A percentile compares a stretch with the other conserved stretches of the same genome.
phyloP scores from a whole-genome alignment of 2,888 invertebrate genomes.

The Philaethria dido region DNA sequence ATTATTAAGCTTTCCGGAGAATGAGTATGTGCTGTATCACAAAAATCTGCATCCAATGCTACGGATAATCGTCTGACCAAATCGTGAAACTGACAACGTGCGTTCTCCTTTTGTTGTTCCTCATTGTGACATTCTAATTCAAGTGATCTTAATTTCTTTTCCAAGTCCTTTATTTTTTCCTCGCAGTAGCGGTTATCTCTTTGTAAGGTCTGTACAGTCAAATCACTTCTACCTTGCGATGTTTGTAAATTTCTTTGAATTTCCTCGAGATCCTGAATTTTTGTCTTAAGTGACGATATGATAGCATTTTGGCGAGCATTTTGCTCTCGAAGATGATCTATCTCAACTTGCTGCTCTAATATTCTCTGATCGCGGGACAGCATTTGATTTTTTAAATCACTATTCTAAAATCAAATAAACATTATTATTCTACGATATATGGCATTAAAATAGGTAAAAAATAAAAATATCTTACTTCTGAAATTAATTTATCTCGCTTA shows the following conservation, averaged over 20 bases:
- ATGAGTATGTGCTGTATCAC: slow-evolving; percentile 85
- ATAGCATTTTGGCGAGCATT: slow-evolving; percentile 92
- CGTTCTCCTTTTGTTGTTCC: slow-evolving; percentile 89
- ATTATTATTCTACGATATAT: not conserved
- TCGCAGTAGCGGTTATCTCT: slow-evolving; percentile 89
- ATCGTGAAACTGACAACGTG: slow-evolving; percentile 87
- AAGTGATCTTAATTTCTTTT: slow-evolving; percentile 88
- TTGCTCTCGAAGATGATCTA: slow-evolving; percentile 91
- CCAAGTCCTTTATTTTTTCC: slow-evolving; percentile 90
- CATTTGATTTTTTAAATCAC: slow-evolving; percentile 88
- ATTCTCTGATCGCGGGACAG: slow-evolving; percentile 88
- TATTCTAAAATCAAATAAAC: slow-evolving; percentile 78
- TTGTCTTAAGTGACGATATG: slow-evolving; percentile 90
- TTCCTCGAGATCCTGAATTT: slow-evolving; percentile 91
- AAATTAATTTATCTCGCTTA: slow-evolving; percentile 90
- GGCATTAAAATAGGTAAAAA: not conserved
- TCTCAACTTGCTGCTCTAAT: slow-evolving; percentile 90
- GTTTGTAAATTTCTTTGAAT: slow-evolving; percentile 88
- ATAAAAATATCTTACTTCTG: slow-evolving; percentile 84
- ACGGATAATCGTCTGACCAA: slow-evolving; percentile 88
- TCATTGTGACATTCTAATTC: slow-evolving; percentile 89
- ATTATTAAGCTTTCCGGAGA: slow-evolving; percentile 89
- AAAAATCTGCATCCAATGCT: slow-evolving; percentile 88
- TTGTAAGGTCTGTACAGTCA: slow-evolving; percentile 89
- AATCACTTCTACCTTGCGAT: slow-evolving; percentile 86